Base-by-base conservation (phyloP, 2,888 invertebrate genomes). In the Nyleta sp. region DNA sequence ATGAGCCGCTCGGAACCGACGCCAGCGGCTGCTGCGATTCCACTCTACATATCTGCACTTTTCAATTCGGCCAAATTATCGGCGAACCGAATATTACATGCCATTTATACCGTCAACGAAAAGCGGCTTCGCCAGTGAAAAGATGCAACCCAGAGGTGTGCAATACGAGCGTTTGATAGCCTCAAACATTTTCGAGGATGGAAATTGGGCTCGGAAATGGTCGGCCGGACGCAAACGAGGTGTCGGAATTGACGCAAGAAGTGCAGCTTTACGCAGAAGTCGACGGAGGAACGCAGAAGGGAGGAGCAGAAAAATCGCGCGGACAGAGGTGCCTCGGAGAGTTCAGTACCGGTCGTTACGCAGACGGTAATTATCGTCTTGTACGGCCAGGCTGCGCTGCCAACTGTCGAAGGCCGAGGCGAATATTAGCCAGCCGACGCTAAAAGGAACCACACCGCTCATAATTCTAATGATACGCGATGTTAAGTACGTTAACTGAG, bases 351-450 rank as follows among this genome's bases (percentile, higher is more conserved):
- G 71, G 71, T 62, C 48, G 46, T 72, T 64, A 57, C 48, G 48
- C 64, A 64, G 64, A 57, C 44, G 55, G 71, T 57, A 77, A 77
- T 77, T 71, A 77, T 77, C 77, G 60, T 71, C 71, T 53, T 77
- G 77, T 77, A 62, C 53, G 62, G 68, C 31, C 44, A 40, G 24
- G 24, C 53, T 11, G 22, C 35, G 62, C 57, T 60, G 53, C 70
- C 59, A 62, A 67, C 72, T 68, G 65, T 64, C 73, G 72, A 73
- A 68, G 62, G 46, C 71, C 65, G 48, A 46, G 46, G 46, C 35
- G 64, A 78, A 73, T 73, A 78, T 73, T 78, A 78, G 52, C 68
- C 50, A 35, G 22, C 46, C 48, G 33, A 60, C 42, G 65, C 71
- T 78, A 68, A 73, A 57, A 78, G 60, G 67, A 62, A 53, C 72